These are phyloP conservation scores for Drosophila nikananu DNA, from an alignment of 1,140 invertebrate genomes.

Conservation along the genomic window DNA sequence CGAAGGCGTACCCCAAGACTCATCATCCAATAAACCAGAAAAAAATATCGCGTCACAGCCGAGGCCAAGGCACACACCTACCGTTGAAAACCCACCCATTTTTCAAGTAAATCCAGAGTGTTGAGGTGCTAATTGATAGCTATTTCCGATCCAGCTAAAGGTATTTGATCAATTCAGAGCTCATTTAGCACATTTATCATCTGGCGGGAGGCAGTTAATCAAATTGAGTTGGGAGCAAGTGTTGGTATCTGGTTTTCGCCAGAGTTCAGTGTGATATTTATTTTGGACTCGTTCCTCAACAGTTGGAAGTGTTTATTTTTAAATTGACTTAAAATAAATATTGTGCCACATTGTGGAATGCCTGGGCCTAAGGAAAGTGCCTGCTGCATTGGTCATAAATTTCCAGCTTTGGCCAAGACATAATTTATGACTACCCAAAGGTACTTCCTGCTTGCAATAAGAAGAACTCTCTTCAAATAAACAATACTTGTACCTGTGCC, in stretches of 20 bases:
- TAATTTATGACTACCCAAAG: slow-evolving; percentile 28
- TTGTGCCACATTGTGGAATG: slow-evolving; percentile 32
- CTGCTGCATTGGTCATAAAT: slow-evolving; percentile 28
- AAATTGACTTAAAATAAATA: slow-evolving; percentile 42
- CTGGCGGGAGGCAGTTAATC: slow-evolving; percentile 25
- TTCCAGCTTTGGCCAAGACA: slow-evolving; percentile 16
- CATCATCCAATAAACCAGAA: slow-evolving; percentile 44
- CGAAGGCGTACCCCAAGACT: slow-evolving; percentile 16
- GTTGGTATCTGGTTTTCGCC: slow-evolving; percentile 16
- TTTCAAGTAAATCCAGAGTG: slow-evolving; percentile 1
- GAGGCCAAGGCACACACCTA: neutral
- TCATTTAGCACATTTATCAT: slow-evolving; percentile 32
- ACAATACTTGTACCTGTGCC: slow-evolving; percentile 9
- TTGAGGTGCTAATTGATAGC: slow-evolving; percentile 38
- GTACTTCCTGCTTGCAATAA: slow-evolving; percentile 8
- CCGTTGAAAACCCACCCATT: slow-evolving; percentile 5
- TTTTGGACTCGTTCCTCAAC: neutral
- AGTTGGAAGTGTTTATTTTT: slow-evolving; percentile 24
- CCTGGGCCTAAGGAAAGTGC: neutral
- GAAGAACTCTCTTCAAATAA: slow-evolving; percentile 10
- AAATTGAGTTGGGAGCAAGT: slow-evolving; percentile 17
- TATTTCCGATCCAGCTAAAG: slow-evolving; percentile 17
- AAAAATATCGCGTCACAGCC: slow-evolving; percentile 27
- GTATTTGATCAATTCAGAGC: slow-evolving; percentile 24
- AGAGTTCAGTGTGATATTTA: slow-evolving; percentile 4